These are phyloP conservation scores for Setipinna tenuifilis DNA, from an alignment of 2,797 vertebrate species.

Conservation along the genomic window DNA sequence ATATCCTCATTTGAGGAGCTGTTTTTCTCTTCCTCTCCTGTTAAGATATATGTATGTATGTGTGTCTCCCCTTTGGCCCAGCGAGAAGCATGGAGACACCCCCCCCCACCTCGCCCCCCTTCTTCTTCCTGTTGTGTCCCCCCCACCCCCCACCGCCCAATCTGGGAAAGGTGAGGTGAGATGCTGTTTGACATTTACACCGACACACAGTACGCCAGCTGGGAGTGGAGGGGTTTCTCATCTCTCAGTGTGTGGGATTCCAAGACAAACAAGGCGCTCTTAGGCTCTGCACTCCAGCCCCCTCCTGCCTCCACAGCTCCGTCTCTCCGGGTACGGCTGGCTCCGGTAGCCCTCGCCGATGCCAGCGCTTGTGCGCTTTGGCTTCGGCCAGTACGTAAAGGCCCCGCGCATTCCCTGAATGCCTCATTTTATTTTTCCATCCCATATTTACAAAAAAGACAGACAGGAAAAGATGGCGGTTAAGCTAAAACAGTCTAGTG, in stretches of 20 bases:
- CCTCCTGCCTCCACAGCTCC: conserved; percentile 37
- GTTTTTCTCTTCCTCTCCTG: not conserved
- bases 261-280: conserved; percentile 65
- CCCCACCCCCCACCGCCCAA: not conserved
- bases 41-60: conserved; percentile 22
- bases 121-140: not conserved
- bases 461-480: conserved; percentile 20
- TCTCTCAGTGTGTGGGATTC: conserved; percentile 51
- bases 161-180: conserved; percentile 55
- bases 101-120: not conserved
- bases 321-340: conserved; percentile 57
- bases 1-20: conserved; percentile 20
- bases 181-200: conserved; percentile 63
- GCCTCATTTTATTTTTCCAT: conserved; percentile 44
- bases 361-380: conserved; percentile 43
- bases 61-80: not conserved
- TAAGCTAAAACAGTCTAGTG: conserved; percentile 57
- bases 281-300: conserved; percentile 46
- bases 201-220: conserved; percentile 55
- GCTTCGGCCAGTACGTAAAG: conserved; percentile 40
- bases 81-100: not conserved
- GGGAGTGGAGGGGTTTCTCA: conserved; percentile 53
- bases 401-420: conserved; percentile 47
- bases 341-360: conserved; percentile 36
- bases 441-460: conserved; percentile 18